Percentiles rank a stretch among this genome's conserved stretches.
Conservation (phyloP, 2,888 invertebrate genomes). For the Catocala sponsa region DNA sequence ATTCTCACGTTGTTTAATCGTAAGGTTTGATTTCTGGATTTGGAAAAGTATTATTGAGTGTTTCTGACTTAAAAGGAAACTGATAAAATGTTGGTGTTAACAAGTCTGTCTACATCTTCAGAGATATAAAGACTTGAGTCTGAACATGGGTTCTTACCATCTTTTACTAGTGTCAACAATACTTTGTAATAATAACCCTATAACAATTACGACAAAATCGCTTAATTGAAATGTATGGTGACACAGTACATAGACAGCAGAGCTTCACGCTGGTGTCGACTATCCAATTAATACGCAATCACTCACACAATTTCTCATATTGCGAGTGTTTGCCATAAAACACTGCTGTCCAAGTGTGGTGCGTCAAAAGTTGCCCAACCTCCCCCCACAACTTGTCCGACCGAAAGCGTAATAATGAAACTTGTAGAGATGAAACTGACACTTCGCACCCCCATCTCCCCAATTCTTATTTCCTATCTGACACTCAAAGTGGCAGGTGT, state of each 20-base stretch:
- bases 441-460: conserved; percentile 26
- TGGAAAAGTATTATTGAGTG: too few relatives aligned
- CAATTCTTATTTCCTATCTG: conserved; percentile 57
- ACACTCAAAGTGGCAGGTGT: conserved; percentile 59
- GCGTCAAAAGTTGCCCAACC: conserved; percentile 31
- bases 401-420: conserved; percentile 41
- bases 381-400: conserved; percentile 24
- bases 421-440: conserved; percentile 44
- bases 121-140: too few relatives aligned
- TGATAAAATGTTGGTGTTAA: too few relatives aligned
- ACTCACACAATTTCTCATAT: conserved; percentile 42
- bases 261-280: not conserved
- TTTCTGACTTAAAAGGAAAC: too few relatives aligned
- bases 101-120: too few relatives aligned
- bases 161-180: too few relatives aligned
- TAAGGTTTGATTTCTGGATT: too few relatives aligned
- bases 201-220: too few relatives aligned
- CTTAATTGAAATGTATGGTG: too few relatives aligned
- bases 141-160: too few relatives aligned
- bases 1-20: too few relatives aligned
- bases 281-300: conserved; percentile 35
- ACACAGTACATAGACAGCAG: not conserved
- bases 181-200: too few relatives aligned
- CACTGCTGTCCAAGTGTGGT: conserved; percentile 30
- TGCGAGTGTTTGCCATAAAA: conserved; percentile 33